phyloP scores from a whole-genome alignment of 2,888 invertebrate genomes.

The Masnerella sp. region DNA sequence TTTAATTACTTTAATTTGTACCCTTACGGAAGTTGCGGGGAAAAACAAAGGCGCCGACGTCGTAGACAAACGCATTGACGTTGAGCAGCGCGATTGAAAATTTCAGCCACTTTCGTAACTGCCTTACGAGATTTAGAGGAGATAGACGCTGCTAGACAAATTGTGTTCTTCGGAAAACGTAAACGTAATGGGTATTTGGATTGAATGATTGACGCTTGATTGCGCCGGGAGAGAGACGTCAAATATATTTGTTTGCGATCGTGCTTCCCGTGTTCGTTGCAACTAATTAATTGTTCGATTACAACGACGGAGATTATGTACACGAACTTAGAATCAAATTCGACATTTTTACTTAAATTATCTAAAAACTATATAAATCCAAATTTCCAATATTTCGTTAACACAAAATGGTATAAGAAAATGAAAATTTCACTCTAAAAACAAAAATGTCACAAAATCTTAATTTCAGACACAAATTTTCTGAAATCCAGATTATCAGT shows the following conservation, averaged over 20 bases:
- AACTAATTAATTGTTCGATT: conserved; percentile 21
- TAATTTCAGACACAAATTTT: too few relatives aligned
- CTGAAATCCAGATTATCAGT: too few relatives aligned
- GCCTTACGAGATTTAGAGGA: conserved; percentile 42
- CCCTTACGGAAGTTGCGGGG: conserved; percentile 41
- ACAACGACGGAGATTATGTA: too few relatives aligned
- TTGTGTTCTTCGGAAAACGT: conserved; percentile 52
- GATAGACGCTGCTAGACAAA: conserved; percentile 52
- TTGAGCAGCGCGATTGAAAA: conserved; percentile 53
- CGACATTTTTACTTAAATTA: neutral
- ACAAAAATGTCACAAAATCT: neutral
- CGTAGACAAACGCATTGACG: conserved; percentile 47
- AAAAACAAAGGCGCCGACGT: conserved; percentile 54
- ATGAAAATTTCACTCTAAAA: neutral
- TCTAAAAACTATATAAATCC: too few relatives aligned
- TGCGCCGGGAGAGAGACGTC: conserved; percentile 35
- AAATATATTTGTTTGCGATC: conserved; percentile 31
- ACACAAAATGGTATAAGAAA: too few relatives aligned
- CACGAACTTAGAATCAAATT: neutral
- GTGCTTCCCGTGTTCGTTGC: conserved; percentile 8
- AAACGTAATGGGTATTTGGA: conserved; percentile 56
- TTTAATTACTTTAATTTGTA: conserved; percentile 72
- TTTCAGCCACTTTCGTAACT: conserved; percentile 58
- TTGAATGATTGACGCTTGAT: conserved; percentile 59
- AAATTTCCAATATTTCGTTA: too few relatives aligned